phyloP scores from a whole-genome alignment of 2,888 invertebrate species.

The Pardosa pseudoannulata region DNA sequence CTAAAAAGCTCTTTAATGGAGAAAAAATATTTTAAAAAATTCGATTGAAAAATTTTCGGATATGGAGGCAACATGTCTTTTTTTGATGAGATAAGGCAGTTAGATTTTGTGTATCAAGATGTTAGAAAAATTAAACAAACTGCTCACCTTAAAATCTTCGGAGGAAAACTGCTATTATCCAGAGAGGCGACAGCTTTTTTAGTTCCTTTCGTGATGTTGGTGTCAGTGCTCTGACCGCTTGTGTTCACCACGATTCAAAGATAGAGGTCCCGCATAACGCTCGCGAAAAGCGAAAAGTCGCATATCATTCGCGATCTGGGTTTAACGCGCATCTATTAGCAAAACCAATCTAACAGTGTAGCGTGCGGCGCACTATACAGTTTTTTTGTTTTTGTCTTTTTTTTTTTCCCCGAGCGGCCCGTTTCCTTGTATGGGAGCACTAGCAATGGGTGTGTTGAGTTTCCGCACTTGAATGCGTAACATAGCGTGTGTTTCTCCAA shows the following conservation, averaged over 20 bases:
- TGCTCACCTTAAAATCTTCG: no score
- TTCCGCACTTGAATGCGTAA: slow-evolving; percentile 60
- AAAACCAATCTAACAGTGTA: slow-evolving; percentile 46
- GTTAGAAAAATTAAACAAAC: no score
- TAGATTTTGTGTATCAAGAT: no score
- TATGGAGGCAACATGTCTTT: no score
- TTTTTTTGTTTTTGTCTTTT: slow-evolving; percentile 20
- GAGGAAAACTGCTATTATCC: not conserved
- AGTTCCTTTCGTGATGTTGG: not conserved
- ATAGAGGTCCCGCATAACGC: slow-evolving; percentile 64
- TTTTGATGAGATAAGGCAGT: no score
- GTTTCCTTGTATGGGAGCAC: slow-evolving; percentile 23
- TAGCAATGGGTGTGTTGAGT: slow-evolving; percentile 49
- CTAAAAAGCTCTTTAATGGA: no score
- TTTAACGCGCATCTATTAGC: slow-evolving; percentile 56
- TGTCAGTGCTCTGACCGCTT: slow-evolving; percentile 14
- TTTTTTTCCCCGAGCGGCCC: not conserved
- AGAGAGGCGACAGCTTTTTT: slow-evolving; percentile 2
- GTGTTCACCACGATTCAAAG: slow-evolving; percentile 19
- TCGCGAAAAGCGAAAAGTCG: slow-evolving; percentile 44
- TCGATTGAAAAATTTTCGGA: no score
- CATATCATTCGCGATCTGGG: slow-evolving; percentile 47
- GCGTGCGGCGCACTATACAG: slow-evolving; percentile 28
- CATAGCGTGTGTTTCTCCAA: slow-evolving; percentile 45
- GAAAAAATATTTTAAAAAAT: no score